These are phyloP conservation scores for Ceyx margarethae DNA, from an alignment of 2,113 vertebrate species.

Conservation along the genomic window DNA sequence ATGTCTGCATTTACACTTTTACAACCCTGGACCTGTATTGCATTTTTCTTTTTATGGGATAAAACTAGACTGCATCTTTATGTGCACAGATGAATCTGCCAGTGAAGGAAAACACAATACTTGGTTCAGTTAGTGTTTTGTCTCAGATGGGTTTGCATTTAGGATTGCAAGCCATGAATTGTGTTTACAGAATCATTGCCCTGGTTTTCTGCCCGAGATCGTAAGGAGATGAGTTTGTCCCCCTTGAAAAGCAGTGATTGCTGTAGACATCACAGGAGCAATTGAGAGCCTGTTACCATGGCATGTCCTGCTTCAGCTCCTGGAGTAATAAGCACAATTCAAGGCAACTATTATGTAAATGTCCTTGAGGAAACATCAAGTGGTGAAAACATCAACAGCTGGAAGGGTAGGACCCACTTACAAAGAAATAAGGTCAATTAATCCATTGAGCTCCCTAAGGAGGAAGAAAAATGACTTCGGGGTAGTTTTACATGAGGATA, in stretches of 20 bases:
- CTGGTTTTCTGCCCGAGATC: not conserved
- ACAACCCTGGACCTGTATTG: not conserved
- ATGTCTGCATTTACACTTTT: not conserved
- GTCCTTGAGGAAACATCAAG: not conserved
- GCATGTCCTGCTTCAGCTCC: not conserved
- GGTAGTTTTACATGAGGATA: not conserved
- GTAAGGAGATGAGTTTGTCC: not conserved
- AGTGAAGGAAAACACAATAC: not conserved
- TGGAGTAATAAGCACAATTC: not conserved
- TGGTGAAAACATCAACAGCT: constrained; percentile 22
- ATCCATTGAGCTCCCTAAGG: not conserved
- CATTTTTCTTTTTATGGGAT: not conserved
- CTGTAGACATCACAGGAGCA: not conserved
- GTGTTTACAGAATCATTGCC: not conserved
- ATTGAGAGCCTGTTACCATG: not conserved
- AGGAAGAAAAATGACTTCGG: not conserved
- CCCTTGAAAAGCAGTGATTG: not conserved
- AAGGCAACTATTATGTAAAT: constrained; percentile 1
- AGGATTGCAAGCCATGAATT: not conserved
- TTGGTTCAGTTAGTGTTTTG: not conserved
- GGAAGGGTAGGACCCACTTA: not conserved
- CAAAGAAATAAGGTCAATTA: not conserved
- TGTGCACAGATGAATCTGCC: not conserved
- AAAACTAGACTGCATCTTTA: not conserved
- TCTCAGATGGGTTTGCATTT: not conserved